phyloP scores from a whole-genome alignment of 2,113 vertebrate species.

The Amphiprion ocellaris region DNA sequence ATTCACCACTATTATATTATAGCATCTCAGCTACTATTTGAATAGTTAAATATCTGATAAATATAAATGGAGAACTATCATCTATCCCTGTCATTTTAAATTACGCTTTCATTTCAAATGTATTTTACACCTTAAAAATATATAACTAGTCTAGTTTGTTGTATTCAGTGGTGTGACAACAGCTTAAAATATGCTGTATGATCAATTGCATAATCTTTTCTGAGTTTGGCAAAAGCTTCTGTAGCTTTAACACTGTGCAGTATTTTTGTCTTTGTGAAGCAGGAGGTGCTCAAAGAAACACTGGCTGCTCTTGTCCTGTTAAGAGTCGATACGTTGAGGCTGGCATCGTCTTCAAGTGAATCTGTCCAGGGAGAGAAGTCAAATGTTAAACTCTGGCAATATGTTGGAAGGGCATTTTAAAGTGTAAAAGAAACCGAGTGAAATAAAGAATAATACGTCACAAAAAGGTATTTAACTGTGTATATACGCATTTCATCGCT shows the following conservation, averaged over 20 bases:
- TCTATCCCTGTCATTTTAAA: slow-evolving; percentile 55
- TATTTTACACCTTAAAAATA: slow-evolving; percentile 55
- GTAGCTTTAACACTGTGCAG: slow-evolving; percentile 45
- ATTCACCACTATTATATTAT: slow-evolving; percentile 1
- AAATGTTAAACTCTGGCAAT: not conserved
- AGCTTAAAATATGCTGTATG: slow-evolving; percentile 28
- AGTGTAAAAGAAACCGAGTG: not conserved
- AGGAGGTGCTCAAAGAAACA: slow-evolving; percentile 87
- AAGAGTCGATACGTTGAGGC: slow-evolving; percentile 94
- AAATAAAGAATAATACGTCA: not conserved
- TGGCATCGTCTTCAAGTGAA: slow-evolving; percentile 98
- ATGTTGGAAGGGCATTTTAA: not conserved
- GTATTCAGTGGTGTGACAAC: slow-evolving; percentile 49
- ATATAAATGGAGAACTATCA: slow-evolving; percentile 50
- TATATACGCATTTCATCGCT: not conserved
- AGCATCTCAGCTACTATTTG: slow-evolving; percentile 33
- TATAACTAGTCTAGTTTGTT: slow-evolving; percentile 29
- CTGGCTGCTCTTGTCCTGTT: slow-evolving; percentile 95
- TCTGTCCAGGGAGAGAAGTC: slow-evolving; percentile 76
- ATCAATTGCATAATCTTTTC: slow-evolving; percentile 72
- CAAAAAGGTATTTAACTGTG: not conserved
- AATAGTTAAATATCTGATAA: slow-evolving; percentile 63
- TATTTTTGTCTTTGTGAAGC: slow-evolving; percentile 16
- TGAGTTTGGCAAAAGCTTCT: slow-evolving; percentile 61
- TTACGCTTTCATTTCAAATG: slow-evolving; percentile 29